Percentiles rank a stretch among this genome's conserved stretches.
phyloP scores from a whole-genome alignment of 1,140 invertebrate species.

The Camponotus floridanus region DNA sequence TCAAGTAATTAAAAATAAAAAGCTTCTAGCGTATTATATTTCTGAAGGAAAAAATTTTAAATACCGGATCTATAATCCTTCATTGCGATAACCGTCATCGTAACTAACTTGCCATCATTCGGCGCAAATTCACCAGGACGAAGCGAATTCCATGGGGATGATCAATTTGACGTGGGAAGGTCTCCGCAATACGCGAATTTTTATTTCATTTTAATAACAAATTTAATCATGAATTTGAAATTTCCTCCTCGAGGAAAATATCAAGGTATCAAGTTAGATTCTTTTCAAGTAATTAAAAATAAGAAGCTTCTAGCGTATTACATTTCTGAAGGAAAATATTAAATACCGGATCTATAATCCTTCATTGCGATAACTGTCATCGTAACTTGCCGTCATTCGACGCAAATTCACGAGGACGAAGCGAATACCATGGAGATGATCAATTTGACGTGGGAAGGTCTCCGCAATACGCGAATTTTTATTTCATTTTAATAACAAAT shows the following conservation, averaged over 20 bases:
- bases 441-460: not conserved
- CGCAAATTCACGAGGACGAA: slow-evolving; percentile 58
- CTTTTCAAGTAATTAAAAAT: slow-evolving; percentile 15
- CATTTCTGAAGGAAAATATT: too few relatives aligned
- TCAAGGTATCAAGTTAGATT: not conserved
- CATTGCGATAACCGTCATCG: slow-evolving; percentile 63
- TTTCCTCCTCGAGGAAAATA: not conserved
- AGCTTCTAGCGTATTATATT: not conserved
- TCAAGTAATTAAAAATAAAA: slow-evolving; percentile 18
- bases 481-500: not conserved
- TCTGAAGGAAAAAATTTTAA: not conserved
- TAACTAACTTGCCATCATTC: slow-evolving; percentile 25
- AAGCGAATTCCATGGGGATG: slow-evolving; percentile 40
- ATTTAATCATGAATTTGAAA: not conserved
- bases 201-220: not conserved
- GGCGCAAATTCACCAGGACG: slow-evolving; percentile 54
- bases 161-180: not conserved
- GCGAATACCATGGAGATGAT: slow-evolving; percentile 36
- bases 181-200: not conserved
- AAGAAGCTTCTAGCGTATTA: too few relatives aligned
- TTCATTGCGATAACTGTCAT: slow-evolving; percentile 63
- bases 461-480: not conserved
- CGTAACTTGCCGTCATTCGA: slow-evolving; percentile 21
- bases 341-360: not conserved
- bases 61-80: not conserved